Conservation (phyloP, 2,113 vertebrate genomes). For the Mionectes macconnelli region DNA sequence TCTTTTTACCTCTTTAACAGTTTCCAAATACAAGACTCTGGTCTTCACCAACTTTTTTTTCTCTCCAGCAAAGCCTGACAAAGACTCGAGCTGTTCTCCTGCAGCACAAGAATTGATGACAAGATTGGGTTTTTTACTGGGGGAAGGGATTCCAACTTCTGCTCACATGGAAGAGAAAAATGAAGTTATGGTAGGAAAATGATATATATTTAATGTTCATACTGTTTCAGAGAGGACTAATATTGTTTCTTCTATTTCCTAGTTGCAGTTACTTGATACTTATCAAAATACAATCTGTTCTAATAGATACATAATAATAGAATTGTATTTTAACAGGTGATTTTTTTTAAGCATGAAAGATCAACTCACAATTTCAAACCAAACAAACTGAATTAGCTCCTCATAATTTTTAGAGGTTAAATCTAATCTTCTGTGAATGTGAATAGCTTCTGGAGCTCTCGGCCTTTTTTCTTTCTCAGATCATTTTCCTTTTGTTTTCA, state of each 20-base stretch:
- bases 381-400: background rate
- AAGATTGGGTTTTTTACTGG: conserved; percentile 95
- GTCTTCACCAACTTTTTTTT: conserved; percentile 20
- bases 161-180: conserved; percentile 91
- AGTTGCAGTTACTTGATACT: background rate
- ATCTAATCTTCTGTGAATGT: background rate
- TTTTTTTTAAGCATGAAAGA: background rate
- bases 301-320: background rate
- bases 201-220: background rate
- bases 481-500: background rate
- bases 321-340: background rate
- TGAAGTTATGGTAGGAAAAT: conserved; percentile 90
- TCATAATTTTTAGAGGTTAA: background rate
- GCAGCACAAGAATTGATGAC: conserved; percentile 99
- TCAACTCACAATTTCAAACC: background rate
- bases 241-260: background rate
- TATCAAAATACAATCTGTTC: background rate
- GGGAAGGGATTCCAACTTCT: conserved; percentile 94
- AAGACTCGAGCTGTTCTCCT: conserved; percentile 89
- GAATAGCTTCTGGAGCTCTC: background rate
- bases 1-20: background rate
- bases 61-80: conserved; percentile 79
- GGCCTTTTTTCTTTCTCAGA: background rate
- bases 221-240: background rate
- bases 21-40: background rate